A percentile compares a stretch with the other conserved stretches of the same genome.
Evolutionary conservation across 2,113 vertebrate species (phyloP).

Genomic region (Empidonax alnorum): DNA sequence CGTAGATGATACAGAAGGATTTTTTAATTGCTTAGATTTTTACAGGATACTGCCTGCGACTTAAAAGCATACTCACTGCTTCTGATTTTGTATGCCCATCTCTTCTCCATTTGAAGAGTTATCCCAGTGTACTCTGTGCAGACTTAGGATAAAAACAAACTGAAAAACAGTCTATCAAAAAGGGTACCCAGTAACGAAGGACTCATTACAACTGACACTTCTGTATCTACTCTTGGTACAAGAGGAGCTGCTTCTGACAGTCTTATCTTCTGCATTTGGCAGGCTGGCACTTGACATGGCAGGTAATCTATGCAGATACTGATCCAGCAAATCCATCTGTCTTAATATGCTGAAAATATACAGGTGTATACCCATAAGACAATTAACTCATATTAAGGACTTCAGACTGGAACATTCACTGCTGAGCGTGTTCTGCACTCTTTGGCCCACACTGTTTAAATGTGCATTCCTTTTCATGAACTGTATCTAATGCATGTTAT

Average conservation of each 20-base stretch:
- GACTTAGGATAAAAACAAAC: not conserved
- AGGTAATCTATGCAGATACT: slow-evolving; percentile 33
- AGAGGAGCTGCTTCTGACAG: not conserved
- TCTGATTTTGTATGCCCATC: not conserved
- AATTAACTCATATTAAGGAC: not conserved
- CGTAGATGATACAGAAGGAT: not conserved
- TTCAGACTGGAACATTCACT: not conserved
- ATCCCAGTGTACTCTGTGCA: not conserved
- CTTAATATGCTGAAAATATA: not conserved
- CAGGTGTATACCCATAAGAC: not conserved
- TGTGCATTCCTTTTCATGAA: not conserved
- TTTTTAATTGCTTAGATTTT: not conserved
- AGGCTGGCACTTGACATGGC: not conserved
- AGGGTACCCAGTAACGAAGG: not conserved
- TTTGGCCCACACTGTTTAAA: not conserved
- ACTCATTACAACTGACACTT: not conserved
- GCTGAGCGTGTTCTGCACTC: not conserved
- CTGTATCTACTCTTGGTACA: not conserved
- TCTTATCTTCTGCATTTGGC: not conserved
- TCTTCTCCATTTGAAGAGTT: not conserved
- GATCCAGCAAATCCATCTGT: slow-evolving; percentile 17
- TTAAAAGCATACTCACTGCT: not conserved
- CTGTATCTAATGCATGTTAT: not conserved
- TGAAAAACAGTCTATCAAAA: not conserved
- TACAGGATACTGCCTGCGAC: not conserved